phyloP scores from a whole-genome alignment of 2,113 vertebrate species.

The Panurus biarmicus region DNA sequence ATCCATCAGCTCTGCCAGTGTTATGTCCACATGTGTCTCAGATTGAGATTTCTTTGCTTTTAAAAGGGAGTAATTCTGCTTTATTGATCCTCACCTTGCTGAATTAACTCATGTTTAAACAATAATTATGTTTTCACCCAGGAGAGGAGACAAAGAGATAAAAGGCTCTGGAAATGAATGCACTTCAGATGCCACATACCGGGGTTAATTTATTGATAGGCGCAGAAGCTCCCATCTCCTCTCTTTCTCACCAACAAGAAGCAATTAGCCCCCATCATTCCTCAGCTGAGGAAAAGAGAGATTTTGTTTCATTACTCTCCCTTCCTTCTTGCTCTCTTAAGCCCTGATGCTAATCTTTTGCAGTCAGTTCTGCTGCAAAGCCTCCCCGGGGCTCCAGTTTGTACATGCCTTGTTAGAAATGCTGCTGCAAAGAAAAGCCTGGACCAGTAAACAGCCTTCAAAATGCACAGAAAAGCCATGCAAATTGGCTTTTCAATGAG shows the following conservation, averaged over 20 bases:
- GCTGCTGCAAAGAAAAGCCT: conserved; percentile 21
- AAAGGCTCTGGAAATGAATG: conserved; percentile 52
- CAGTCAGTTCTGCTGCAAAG: conserved; percentile 31
- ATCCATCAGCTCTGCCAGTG: background rate
- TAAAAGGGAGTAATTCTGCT: conserved; percentile 33
- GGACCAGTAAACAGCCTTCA: background rate
- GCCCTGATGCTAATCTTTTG: conserved; percentile 7
- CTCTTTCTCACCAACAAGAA: conserved; percentile 6
- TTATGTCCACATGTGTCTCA: background rate
- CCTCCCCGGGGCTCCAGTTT: background rate
- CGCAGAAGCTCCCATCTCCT: background rate
- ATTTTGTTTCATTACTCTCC: conserved; percentile 11
- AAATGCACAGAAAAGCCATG: background rate
- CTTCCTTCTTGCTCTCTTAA: background rate
- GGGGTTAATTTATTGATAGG: conserved; percentile 50
- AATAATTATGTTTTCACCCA: conserved; percentile 62
- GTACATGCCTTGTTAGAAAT: background rate
- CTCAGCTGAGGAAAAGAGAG: background rate
- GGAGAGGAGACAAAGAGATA: conserved; percentile 48
- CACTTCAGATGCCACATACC: background rate
- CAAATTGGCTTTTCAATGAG: background rate
- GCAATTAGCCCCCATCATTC: conserved; percentile 56
- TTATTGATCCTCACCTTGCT: conserved; percentile 57
- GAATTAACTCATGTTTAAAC: conserved; percentile 67
- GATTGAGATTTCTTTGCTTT: conserved; percentile 37